These are phyloP conservation scores for Taenaris catops DNA, from an alignment of 2,888 invertebrate species.

Conservation along the genomic window DNA sequence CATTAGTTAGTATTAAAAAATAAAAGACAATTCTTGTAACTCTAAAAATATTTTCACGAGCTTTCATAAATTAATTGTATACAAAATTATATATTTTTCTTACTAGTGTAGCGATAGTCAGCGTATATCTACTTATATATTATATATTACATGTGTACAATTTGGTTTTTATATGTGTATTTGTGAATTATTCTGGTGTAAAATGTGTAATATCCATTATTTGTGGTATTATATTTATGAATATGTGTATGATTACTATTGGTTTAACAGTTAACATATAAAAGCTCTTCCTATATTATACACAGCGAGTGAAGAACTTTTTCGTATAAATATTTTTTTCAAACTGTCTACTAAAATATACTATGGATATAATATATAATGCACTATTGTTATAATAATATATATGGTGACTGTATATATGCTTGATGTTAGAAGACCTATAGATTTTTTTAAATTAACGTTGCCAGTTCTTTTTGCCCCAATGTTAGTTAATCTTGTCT, in stretches of 20 bases:
- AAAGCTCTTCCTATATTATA: no score
- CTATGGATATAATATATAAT: no score
- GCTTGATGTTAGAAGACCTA: conserved; percentile 31
- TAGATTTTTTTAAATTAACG: conserved; percentile 15
- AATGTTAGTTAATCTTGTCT: conserved; percentile 40
- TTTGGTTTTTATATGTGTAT: conserved; percentile 31
- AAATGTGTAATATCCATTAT: conserved; percentile 13
- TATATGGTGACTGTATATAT: conserved; percentile 32
- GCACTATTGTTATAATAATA: conserved; percentile 15
- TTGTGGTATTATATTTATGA: background rate
- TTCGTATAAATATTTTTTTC: no score
- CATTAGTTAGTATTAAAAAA: conserved; percentile 40
- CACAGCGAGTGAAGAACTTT: no score
- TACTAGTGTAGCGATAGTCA: conserved; percentile 61
- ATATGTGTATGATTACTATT: no score
- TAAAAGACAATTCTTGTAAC: conserved; percentile 75
- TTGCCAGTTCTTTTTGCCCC: conserved; percentile 13
- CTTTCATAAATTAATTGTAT: conserved; percentile 69
- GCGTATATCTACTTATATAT: conserved; percentile 27
- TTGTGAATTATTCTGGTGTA: conserved; percentile 26
- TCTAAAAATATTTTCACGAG: conserved; percentile 66
- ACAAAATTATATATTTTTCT: conserved; percentile 70
- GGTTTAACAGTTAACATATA: no score
- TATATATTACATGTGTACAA: conserved; percentile 30
- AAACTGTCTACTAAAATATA: no score